phyloP scores from a whole-genome alignment of 2,888 invertebrate species.

The Homarus gammarus region DNA sequence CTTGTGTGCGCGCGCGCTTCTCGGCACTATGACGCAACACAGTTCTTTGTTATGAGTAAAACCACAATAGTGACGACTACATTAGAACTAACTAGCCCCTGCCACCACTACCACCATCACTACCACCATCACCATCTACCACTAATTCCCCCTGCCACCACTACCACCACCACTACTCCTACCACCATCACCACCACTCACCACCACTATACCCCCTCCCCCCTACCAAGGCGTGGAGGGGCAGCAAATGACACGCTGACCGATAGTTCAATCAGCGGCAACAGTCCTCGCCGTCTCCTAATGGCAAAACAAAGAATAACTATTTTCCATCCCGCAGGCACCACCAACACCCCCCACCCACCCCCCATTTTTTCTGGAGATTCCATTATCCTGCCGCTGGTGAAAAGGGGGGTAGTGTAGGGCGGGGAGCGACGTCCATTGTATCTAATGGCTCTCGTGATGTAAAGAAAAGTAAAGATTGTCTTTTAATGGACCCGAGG shows the following conservation, averaged over 20 bases:
- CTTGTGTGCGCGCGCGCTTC: no score
- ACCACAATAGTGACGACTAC: no score
- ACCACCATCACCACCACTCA: no score
- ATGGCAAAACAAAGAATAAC: conserved; percentile 4
- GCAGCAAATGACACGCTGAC: not conserved
- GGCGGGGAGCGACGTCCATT: no score
- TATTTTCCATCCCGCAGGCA: not conserved
- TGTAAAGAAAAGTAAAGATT: conserved; percentile 2
- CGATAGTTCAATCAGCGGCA: not conserved
- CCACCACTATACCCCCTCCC: no score
- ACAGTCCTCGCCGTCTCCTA: not conserved
- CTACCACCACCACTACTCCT: no score
- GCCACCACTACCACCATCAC: no score
- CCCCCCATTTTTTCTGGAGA: not conserved
- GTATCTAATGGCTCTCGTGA: not conserved
- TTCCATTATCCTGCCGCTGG: not conserved
- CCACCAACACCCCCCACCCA: not conserved
- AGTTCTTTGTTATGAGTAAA: no score
- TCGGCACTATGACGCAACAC: no score
- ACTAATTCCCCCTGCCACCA: no score
- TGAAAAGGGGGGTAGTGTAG: not conserved
- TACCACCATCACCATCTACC: no score
- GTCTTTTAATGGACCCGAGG: not conserved
- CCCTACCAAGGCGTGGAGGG: not conserved
- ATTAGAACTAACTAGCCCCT: no score